Evolutionary conservation across 2,797 vertebrate species (phyloP), one percentile per base, ranked within the genome.

Genomic region (Peromyscus attwateri): DNA sequence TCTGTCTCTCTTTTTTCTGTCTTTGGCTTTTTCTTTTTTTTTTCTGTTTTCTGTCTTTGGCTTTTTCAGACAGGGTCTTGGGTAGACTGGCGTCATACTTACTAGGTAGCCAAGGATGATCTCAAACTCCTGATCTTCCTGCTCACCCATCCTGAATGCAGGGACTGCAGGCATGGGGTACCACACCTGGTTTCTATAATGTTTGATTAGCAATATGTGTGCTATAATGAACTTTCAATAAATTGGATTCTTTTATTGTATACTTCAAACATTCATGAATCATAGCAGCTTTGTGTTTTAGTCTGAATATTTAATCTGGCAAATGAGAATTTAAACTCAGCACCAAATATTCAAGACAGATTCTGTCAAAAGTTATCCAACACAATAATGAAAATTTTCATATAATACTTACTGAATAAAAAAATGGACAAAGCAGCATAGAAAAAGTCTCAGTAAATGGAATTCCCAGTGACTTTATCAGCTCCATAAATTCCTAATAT

Each of bases 391-490:
- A 52, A 71, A 34, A 11, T 94, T 64, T 49, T 0, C 16, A 77
- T 60, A 27, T 77, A 46, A 52, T 13, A 52, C 46, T 92, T 49
- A 95, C 16, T 57, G n/a, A 92, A 13, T 52, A 13, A 52, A 52
- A 52, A 52, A 52, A 13, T 8, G 34, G 27, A 68, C 71, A 95
- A 91, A 90, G 17, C 21, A 85, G 46, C 25, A 77, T 31, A 60
- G 92, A 93, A 21, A 97, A 49, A 13, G 0, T 37, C 49, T 70
- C 68, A 94, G 83, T 6, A 91, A 80, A 92, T 37, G 8, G 14
- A 46, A 92, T 95, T 93, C 68, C 43, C 79, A 49, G 88, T 27
- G 75, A 55, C 79, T 95, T 27, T 87, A 93, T 85, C 57, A 93
- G 66, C 29, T 80, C 77, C 13, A 49, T 92, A 23, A 82, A 21